phyloP scores from a whole-genome alignment of 2,888 invertebrate species.

The Hydrotaea cyrtoneurina region DNA sequence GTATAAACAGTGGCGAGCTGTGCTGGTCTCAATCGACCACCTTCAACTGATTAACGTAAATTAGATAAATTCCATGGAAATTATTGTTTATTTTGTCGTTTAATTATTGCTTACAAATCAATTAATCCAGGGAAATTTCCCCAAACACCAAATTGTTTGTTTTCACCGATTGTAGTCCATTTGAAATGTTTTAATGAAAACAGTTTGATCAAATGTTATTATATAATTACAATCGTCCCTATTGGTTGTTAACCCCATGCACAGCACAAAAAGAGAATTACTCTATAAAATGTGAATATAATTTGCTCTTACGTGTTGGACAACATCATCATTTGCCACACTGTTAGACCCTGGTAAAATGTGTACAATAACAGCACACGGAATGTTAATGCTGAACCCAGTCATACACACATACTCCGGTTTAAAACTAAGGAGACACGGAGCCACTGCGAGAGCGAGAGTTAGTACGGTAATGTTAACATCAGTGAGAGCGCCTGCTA shows the following conservation, averaged over 20 bases:
- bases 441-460: neutral
- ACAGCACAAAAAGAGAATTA: neutral
- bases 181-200: too few species aligned
- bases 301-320: conserved; percentile 1
- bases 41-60: too few species aligned
- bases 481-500: neutral
- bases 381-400: neutral
- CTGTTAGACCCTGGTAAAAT: conserved; percentile 39
- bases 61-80: too few species aligned
- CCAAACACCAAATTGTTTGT: too few species aligned
- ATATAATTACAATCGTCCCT: neutral
- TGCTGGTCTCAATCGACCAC: too few species aligned
- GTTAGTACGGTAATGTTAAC: neutral
- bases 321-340: neutral
- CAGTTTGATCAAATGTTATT: neutral
- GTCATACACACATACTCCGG: neutral
- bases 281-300: neutral
- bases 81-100: too few species aligned
- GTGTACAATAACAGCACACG: neutral
- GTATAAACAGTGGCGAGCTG: too few species aligned
- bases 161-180: too few species aligned
- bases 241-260: too few species aligned
- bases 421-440: neutral
- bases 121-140: too few species aligned
- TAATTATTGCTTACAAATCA: too few species aligned